Base-by-base conservation (phyloP, 1,140 invertebrate species). In the Paralvinella palmiformis region DNA sequence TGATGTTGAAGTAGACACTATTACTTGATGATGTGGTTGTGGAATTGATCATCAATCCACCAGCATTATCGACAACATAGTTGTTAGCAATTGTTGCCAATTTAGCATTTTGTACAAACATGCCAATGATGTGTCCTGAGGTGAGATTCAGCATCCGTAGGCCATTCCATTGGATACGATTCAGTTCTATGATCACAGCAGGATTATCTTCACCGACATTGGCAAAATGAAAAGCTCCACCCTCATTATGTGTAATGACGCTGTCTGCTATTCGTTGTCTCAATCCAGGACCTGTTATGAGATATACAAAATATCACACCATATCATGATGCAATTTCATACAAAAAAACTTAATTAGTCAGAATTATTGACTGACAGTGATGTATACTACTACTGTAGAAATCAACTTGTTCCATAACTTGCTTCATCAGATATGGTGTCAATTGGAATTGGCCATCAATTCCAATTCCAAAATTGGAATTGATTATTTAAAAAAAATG, bases 141-240 rank as follows among this genome's bases (percentile, higher is more conserved):
- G 92, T 92, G 71, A 98, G 94, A 80, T 99, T 99, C 10, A 95
- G 92, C 75, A 94, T 97, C 65, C 92, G 87, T n/a, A 88, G 82
- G 44, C 96, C 96, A 78, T 99, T 99, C 44, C 87, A 77, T 20
- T 85, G 84, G 67, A 99, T 88, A 69, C 91, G 88, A 81, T 94
- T 97, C 68, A 89, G 87, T 53, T 91, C 90, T 0, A 99, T 81
- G 0, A 92, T 91, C 17, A 99, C 81, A 41, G 91, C 87, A 0
- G 96, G 96, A 75, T 95, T 96, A 0, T 96, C 90, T 84, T 99
- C 96, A 1, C 96, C 96, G 0, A 92, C 93, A 44, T 90, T 93
- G 29, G 72, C 71, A 68, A 82, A 82, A 17, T 86, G 85, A 1
- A 99, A 81, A 0, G 92, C 95, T 3, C 95, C 95, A 74, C 91